phyloP scores from a whole-genome alignment of 2,888 invertebrate genomes.

The Erebia aethiops region DNA sequence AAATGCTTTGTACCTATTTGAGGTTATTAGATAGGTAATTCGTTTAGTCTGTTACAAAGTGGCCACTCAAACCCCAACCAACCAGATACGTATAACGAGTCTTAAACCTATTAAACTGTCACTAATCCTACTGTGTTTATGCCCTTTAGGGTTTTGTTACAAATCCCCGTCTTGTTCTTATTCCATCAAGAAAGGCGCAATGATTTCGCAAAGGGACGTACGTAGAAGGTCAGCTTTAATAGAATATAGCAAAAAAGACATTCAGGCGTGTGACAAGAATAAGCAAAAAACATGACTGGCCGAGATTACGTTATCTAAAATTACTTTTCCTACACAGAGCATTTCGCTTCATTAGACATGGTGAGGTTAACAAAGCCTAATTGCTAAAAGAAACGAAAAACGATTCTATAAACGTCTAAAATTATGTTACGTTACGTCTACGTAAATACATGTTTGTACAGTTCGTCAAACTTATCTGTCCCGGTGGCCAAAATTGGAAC shows the following conservation, averaged over 20 bases:
- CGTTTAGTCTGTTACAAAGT: too few relatives aligned
- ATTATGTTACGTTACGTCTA: too few relatives aligned
- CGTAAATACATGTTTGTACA: too few relatives aligned
- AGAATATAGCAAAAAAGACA: conserved; percentile 22
- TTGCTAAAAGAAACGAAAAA: conserved; percentile 4
- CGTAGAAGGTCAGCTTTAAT: conserved; percentile 17
- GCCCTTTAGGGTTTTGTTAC: not conserved
- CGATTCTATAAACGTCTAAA: not conserved
- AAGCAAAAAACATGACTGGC: conserved; percentile 23
- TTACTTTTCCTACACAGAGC: conserved; percentile 16
- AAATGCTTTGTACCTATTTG: conserved; percentile 69
- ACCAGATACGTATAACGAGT: too few relatives aligned
- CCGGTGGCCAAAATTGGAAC: too few relatives aligned
- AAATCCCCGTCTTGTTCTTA: not conserved
- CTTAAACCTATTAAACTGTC: too few relatives aligned
- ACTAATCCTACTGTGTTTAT: too few relatives aligned
- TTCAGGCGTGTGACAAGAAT: conserved; percentile 20
- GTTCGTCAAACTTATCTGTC: too few relatives aligned
- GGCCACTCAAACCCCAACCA: too few relatives aligned
- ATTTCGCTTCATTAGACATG: conserved; percentile 15
- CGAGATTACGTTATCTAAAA: conserved; percentile 24
- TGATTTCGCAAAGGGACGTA: not conserved
- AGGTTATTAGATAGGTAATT: conserved; percentile 52
- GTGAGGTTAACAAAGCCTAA: conserved; percentile 7
- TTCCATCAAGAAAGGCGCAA: conserved; percentile 2